Conservation (phyloP, 1,140 invertebrate genomes). For the Trachymyrmex septentrionalis region DNA sequence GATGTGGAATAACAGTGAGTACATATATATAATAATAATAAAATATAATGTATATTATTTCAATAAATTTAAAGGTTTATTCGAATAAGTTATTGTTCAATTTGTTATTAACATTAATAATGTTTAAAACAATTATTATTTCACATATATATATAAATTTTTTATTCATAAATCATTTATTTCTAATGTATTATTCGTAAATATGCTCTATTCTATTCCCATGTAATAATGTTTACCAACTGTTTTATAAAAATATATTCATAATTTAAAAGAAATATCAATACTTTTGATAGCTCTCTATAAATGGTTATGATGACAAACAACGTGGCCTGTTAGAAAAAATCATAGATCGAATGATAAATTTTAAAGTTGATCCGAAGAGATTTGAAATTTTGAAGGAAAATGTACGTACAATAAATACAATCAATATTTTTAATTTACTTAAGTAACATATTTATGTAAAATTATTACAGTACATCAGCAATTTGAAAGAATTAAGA, state of each 20-base stretch:
- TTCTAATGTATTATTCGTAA: background rate
- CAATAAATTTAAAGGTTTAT: background rate
- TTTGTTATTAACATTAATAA: constrained; percentile 3
- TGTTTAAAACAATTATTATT: background rate
- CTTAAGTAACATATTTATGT: constrained; percentile 87
- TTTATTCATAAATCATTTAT: background rate
- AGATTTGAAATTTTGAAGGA: constrained; percentile 97
- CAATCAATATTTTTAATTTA: background rate
- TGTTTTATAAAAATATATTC: background rate
- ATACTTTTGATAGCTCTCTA: constrained; percentile 89
- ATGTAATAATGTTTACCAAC: constrained; percentile 6
- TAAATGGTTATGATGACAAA: constrained; percentile 97
- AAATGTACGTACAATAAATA: constrained; percentile 86
- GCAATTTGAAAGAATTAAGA: constrained; percentile 93
- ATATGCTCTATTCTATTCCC: background rate
- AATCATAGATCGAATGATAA: constrained; percentile 94
- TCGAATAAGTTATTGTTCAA: background rate
- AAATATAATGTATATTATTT: background rate
- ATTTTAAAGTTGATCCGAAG: constrained; percentile 93
- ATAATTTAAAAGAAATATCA: background rate
- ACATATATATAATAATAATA: constrained; percentile 4
- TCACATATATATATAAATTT: background rate
- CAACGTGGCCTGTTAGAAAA: constrained; percentile 94
- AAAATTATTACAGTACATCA: constrained; percentile 87
- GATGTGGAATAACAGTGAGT: constrained; percentile 94